Evolutionary conservation across 2,888 invertebrate genomes (phyloP).

Genomic region (Subacronicta megacephala): DNA sequence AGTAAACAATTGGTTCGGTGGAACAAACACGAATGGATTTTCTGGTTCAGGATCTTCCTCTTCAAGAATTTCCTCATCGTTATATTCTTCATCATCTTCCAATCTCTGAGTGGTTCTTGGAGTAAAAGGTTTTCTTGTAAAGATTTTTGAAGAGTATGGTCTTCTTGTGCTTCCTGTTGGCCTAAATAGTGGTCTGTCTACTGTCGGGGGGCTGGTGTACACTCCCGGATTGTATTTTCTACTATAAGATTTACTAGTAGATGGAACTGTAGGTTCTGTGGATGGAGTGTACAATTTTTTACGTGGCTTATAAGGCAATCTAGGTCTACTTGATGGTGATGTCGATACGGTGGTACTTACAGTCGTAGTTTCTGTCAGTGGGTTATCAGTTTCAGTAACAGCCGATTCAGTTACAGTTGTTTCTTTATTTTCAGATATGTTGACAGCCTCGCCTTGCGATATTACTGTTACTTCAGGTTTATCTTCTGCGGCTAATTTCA

Average conservation of each 20-base stretch:
- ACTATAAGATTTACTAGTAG: constrained; percentile 82
- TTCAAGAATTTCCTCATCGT: constrained; percentile 75
- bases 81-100: constrained; percentile 79
- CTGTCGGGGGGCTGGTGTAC: constrained; percentile 83
- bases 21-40: constrained; percentile 81
- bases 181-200: constrained; percentile 72
- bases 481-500: constrained; percentile 13
- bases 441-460: constrained; percentile 66
- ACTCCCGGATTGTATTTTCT: constrained; percentile 85
- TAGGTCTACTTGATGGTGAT: constrained; percentile 68
- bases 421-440: constrained; percentile 67
- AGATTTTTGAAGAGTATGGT: constrained; percentile 76
- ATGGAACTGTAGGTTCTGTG: constrained; percentile 76
- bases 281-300: constrained; percentile 81
- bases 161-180: constrained; percentile 69
- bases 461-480: constrained; percentile 67
- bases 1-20: constrained; percentile 81
- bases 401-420: constrained; percentile 46
- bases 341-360: constrained; percentile 68
- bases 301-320: constrained; percentile 80
- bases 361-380: constrained; percentile 70
- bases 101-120: constrained; percentile 78
- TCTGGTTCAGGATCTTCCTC: constrained; percentile 73
- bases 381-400: constrained; percentile 53
- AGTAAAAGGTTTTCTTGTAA: constrained; percentile 81